Evolutionary conservation across 2,888 invertebrate species (phyloP), one percentile per base, ranked within the genome.

Genomic region (Poecilobothrus nobilitatus): DNA sequence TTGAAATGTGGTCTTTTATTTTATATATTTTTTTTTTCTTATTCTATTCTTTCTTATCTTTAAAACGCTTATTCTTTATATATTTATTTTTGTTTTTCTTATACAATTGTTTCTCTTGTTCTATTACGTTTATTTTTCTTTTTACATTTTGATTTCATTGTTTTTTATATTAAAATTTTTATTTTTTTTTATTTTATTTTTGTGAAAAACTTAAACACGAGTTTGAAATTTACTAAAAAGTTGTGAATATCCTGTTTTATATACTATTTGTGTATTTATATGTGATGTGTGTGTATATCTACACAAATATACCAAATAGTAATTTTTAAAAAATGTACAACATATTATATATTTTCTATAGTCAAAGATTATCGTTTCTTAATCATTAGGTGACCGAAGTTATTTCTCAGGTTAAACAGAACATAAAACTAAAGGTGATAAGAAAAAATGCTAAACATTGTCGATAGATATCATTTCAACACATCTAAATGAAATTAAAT

Each of bases 1-100:
- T 53, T 53, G 53, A 53, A 53, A 53, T 53, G 53, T 53, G 53
- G 53, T 53, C 53, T 53, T 53, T 53, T 53, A 53, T 53, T 53
- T 53, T 53, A 53, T 53, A 2, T 53, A n/a, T 53, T 53, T 53
- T 53, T 53, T 53, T 53, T 53, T 18, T 53, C 5, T 12, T 37
- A 37, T 53, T 53, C 18, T 53, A 53, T 53, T 53, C n/a, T 6
- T 53, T 53, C 53, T 53, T 53, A 18, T 53, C 53, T 53, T 53
- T 53, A 53, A 53, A 18, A 53, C 15, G 53, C 15, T 6, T 53
- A 41, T 41, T 41, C 41, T 41, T 12, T 41, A 12, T 15, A 15
- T 12, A n/a, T n/a, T n/a, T 44, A 10, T 53, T 53, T 53, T 53
- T 53, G 2, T 18, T 53, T 18, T 53, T 53, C 53, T 53, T 18